Conservation (phyloP, 1,140 invertebrate genomes). For the Coenobita brevimanus region DNA sequence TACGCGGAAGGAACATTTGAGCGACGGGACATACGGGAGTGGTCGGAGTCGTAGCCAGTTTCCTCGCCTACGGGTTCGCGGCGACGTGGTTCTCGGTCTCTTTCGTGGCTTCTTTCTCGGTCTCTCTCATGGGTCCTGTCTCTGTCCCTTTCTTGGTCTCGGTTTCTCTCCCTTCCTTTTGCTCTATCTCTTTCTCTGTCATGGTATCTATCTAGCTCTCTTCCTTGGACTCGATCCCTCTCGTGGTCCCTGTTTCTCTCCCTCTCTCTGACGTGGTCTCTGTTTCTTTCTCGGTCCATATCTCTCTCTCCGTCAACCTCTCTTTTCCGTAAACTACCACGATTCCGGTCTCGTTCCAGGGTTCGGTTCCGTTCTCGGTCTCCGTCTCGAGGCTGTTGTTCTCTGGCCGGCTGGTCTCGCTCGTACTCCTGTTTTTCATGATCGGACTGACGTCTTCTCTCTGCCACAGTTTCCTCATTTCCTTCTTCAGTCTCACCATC, state of each 20-base stretch:
- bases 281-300: not conserved
- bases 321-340: too few relatives aligned
- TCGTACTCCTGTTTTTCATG: too few relatives aligned
- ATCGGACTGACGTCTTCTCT: too few relatives aligned
- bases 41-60: constrained; percentile 57
- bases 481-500: too few relatives aligned
- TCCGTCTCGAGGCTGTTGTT: too few relatives aligned
- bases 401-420: too few relatives aligned
- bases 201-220: not conserved
- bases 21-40: constrained; percentile 44
- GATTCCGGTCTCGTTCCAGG: not conserved
- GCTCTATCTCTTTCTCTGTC: not conserved
- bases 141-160: not conserved
- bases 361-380: not conserved
- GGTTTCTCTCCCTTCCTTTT: not conserved
- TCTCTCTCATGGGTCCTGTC: constrained; percentile 3
- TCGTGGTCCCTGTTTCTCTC: not conserved
- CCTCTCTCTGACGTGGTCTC: not conserved
- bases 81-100: constrained; percentile 9
- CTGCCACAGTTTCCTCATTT: too few relatives aligned
- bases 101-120: not conserved
- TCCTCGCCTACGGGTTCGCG: constrained; percentile 55
- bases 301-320: not conserved
- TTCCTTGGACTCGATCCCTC: not conserved
- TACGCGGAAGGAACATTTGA: constrained; percentile 19